Percentiles rank a stretch among this genome's conserved stretches.
Evolutionary conservation across 2,113 vertebrate genomes (phyloP).

Genomic region (Coracopsis vasa): DNA sequence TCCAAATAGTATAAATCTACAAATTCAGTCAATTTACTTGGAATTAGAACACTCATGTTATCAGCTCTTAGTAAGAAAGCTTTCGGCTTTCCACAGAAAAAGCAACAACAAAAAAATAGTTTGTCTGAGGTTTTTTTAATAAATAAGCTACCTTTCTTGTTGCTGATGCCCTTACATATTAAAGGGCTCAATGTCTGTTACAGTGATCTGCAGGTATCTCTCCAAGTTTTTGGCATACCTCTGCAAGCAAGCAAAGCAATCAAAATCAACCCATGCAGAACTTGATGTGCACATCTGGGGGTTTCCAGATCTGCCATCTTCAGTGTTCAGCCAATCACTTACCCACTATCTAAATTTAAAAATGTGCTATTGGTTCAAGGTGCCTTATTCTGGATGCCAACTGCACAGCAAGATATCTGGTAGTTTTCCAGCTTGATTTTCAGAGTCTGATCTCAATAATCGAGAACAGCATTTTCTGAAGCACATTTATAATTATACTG

Average conservation of each 20-base stretch:
- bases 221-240: background rate
- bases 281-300: background rate
- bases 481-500: background rate
- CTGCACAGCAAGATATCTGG: background rate
- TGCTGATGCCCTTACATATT: background rate
- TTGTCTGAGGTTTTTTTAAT: background rate
- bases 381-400: slow-evolving; percentile 8
- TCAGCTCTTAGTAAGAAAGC: background rate
- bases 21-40: slow-evolving; percentile 35
- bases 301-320: slow-evolving; percentile 41
- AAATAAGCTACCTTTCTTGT: background rate
- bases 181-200: background rate
- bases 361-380: slow-evolving; percentile 32
- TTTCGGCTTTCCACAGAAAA: background rate
- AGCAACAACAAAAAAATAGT: background rate
- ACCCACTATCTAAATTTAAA: slow-evolving; percentile 28
- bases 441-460: background rate
- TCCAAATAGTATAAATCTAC: slow-evolving; percentile 24
- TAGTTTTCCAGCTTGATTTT: background rate
- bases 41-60: background rate
- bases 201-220: background rate
- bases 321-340: slow-evolving; percentile 46
- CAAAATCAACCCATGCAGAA: slow-evolving; percentile 1
- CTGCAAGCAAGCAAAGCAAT: background rate
- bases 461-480: background rate